These are phyloP conservation scores for Passer montanus DNA, from an alignment of 2,113 vertebrate genomes.

Conservation along the genomic window DNA sequence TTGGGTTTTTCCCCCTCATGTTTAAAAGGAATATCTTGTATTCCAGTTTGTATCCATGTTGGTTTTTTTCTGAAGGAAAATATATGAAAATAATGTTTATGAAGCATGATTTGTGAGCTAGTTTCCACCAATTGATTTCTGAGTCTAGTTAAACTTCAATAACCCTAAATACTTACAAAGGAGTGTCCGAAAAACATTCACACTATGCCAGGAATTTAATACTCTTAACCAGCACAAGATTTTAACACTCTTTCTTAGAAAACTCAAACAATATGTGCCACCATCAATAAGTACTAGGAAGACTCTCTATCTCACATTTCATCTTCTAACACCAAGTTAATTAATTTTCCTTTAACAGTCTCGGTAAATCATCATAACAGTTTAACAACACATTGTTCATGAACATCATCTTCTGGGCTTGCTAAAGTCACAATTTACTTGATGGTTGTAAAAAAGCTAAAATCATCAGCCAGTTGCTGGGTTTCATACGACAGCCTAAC, in stretches of 20 bases:
- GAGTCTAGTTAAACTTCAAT: neutral
- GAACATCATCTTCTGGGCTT: neutral
- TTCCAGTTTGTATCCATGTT: neutral
- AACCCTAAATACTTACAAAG: conserved; percentile 9
- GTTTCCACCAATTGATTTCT: neutral
- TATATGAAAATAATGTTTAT: neutral
- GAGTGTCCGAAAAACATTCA: neutral
- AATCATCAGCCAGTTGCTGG: neutral
- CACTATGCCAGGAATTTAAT: conserved; percentile 33
- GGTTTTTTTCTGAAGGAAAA: neutral
- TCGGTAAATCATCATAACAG: neutral
- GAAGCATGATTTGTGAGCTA: neutral
- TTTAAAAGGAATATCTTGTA: neutral
- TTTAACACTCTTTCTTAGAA: neutral
- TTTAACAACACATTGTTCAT: conserved; percentile 10
- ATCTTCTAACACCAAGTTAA: neutral
- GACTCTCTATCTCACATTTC: neutral
- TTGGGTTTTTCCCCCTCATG: fast-evolving
- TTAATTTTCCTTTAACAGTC: neutral
- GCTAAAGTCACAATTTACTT: neutral
- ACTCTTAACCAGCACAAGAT: neutral
- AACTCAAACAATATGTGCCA: conserved; percentile 1
- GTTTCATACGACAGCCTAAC: neutral
- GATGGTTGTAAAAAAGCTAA: neutral
- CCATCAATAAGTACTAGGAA: neutral